A percentile compares a stretch with the other conserved stretches of the same genome.
Evolutionary conservation across 2,888 invertebrate genomes (phyloP).

Genomic region (Alloplasta piceator): DNA sequence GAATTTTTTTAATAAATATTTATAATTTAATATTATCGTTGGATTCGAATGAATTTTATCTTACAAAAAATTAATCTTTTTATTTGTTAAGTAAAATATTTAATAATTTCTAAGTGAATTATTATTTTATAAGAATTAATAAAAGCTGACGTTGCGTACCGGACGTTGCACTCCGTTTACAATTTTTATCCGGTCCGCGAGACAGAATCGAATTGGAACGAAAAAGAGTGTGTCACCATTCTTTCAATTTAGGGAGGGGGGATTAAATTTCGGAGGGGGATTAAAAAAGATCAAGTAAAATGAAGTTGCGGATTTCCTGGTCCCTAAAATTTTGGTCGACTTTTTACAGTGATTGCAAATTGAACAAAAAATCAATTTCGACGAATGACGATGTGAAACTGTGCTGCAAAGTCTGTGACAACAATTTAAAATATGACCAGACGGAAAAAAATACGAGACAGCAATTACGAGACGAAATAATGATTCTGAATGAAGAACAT

Average conservation of each 20-base stretch:
- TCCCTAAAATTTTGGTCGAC: background rate
- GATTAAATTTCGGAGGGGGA: too few relatives aligned
- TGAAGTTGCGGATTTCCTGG: too few relatives aligned
- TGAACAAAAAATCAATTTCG: background rate
- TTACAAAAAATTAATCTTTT: background rate
- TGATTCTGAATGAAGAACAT: constrained; percentile 29
- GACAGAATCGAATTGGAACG: constrained; percentile 39
- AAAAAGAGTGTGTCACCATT: constrained; percentile 17
- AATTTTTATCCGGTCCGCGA: background rate
- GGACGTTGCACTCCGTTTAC: constrained; percentile 58
- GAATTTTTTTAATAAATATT: too few relatives aligned
- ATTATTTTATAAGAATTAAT: background rate
- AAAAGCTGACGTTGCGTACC: constrained; percentile 24
- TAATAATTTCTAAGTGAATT: background rate
- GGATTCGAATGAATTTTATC: background rate
- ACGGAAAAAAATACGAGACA: constrained; percentile 42
- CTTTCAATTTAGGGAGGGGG: background rate
- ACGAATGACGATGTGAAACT: background rate
- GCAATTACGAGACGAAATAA: constrained; percentile 33
- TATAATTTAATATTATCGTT: too few relatives aligned
- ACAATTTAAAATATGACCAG: background rate
- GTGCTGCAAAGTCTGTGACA: background rate
- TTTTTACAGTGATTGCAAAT: too few relatives aligned
- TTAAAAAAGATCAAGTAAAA: too few relatives aligned
- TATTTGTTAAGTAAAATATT: background rate